Conservation (phyloP, 2,888 invertebrate genomes). For the Sericinus montela region DNA sequence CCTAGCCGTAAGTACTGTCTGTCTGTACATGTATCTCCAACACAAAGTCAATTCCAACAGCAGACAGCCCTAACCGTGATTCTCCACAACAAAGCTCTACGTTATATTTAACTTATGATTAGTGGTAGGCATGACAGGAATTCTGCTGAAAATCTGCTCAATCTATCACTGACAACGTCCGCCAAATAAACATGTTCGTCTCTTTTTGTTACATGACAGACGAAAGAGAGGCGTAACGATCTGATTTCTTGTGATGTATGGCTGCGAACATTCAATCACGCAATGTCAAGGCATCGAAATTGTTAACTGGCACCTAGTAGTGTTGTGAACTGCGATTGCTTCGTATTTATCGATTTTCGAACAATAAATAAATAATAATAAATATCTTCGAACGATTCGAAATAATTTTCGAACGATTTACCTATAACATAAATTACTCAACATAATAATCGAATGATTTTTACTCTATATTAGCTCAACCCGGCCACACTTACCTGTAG, state of each 20-base stretch:
- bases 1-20: no score
- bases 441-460: no score
- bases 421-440: no score
- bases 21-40: no score
- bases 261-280: constrained; percentile 3
- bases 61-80: no score
- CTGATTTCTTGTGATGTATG: constrained; percentile 11
- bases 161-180: constrained; percentile 6
- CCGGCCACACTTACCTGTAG: no score
- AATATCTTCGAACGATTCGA: no score
- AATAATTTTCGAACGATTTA: no score
- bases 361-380: no score
- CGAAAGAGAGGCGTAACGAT: constrained; percentile 7
- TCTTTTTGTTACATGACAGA: neutral
- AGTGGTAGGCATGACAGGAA: neutral
- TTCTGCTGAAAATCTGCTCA: constrained; percentile 4
- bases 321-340: neutral
- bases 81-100: neutral
- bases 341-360: neutral
- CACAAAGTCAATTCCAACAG: no score
- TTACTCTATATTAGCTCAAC: no score
- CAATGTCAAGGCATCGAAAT: constrained; percentile 11
- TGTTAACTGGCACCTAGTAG: constrained; percentile 7
- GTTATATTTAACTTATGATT: constrained; percentile 2
- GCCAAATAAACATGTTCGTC: constrained; percentile 1